Base-by-base conservation (phyloP, 2,797 vertebrate genomes). In the Arctocebus calabarensis region DNA sequence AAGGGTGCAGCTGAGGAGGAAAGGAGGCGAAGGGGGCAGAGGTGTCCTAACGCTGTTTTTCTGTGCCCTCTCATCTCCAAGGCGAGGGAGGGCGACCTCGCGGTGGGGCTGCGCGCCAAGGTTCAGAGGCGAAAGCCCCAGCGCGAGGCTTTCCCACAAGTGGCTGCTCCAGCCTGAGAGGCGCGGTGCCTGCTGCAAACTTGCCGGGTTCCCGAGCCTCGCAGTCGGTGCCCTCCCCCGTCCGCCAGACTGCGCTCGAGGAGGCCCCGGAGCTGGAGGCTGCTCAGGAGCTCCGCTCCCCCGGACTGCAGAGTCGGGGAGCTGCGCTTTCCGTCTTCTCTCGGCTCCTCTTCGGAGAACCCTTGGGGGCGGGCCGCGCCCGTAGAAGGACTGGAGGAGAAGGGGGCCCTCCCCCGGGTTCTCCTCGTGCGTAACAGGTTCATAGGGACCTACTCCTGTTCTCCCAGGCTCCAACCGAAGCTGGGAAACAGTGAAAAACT, bases 111-210 rank as follows among this genome's bases (percentile, higher is more conserved):
- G n/a, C 22, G 84, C 73, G 85, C 77, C 79, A 3, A 14, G 10
- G 55, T 68, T 92, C 78, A 1, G 84, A 57, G 2, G 43, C 29
- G 12, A 48, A 64, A 85, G 29, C 95, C 90, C 64, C 68, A 3
- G 90, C n/a, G n/a, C 64, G 2, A 68, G 84, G 92, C 93, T 97
- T 97, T 97, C 86, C 97, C 94, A 97, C 97, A 97, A 98, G 97
- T 98, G 97, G 96, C 96, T 84, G 93, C 94, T 93, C 70, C 83
- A 75, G 91, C 45, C 87, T 3, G n/a, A 74, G 91, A 85, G 90
- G 83, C 82, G 96, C 95, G 45, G 93, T 48, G 88, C 92, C 45
- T 5, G 75, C 88, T 66, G 85, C 96, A 96, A 97, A 98, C 96
- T 98, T 97, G 79, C 48, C 0, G 20, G 48, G 62, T 85, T 62